Conservation (phyloP, 2,113 vertebrate species). For the Dolichallabes microphthalmus region DNA sequence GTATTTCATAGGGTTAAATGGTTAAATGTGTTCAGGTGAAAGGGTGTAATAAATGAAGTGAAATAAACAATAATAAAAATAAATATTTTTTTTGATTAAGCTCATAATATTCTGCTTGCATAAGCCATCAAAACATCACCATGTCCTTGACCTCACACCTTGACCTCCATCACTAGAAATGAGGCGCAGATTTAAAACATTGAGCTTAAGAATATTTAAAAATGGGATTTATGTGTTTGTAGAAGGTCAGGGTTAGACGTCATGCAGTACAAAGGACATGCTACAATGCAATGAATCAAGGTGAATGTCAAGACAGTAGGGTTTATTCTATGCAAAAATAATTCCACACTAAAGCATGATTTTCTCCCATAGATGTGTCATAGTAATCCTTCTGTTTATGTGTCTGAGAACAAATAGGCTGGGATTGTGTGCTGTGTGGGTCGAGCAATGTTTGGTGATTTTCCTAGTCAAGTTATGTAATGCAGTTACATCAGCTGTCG, state of each 20-base stretch:
- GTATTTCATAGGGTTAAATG: too few relatives aligned
- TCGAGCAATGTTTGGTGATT: background rate
- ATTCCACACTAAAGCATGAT: background rate
- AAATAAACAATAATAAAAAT: too few relatives aligned
- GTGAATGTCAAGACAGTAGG: background rate
- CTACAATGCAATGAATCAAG: background rate
- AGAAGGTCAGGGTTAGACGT: background rate
- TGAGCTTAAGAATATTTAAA: background rate
- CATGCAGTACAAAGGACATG: background rate
- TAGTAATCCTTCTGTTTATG: background rate
- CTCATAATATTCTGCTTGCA: background rate
- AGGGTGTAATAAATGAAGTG: too few relatives aligned
- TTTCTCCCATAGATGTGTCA: background rate
- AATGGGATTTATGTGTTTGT: background rate
- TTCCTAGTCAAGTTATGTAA: background rate
- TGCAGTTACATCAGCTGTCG: background rate
- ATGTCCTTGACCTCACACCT: background rate
- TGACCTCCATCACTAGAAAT: background rate
- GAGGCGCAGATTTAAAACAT: background rate
- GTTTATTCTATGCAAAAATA: background rate
- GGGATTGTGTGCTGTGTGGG: background rate
- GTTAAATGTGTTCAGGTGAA: too few relatives aligned
- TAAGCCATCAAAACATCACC: background rate
- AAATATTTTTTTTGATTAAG: too few relatives aligned
- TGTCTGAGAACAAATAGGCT: background rate